A percentile compares a stretch with the other conserved stretches of the same genome.
Evolutionary conservation across 1,140 invertebrate species (phyloP).

Genomic region (Habropoda laboriosa): DNA sequence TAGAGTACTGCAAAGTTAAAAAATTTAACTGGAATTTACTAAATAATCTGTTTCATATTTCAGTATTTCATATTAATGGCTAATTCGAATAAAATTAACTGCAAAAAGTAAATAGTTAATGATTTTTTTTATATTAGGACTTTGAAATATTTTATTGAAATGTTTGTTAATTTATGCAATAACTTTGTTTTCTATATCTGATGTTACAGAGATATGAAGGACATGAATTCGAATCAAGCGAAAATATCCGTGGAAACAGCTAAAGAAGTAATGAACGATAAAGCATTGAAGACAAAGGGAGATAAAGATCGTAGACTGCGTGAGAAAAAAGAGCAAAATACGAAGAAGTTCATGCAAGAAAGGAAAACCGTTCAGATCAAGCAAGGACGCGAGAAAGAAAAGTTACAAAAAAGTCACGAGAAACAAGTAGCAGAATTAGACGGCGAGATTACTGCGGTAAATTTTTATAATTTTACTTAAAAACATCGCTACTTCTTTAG

Average conservation of each 20-base stretch:
- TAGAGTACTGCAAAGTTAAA: too few relatives aligned
- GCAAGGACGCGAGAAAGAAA: constrained; percentile 96
- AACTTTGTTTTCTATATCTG: neutral
- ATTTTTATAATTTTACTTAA: constrained; percentile 57
- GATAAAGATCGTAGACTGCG: constrained; percentile 96
- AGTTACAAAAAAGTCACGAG: constrained; percentile 93
- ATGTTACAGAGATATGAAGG: constrained; percentile 92
- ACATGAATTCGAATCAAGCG: constrained; percentile 97
- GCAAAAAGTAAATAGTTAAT: too few relatives aligned
- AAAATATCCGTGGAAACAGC: constrained; percentile 98
- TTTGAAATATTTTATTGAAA: too few relatives aligned
- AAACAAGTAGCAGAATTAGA: constrained; percentile 94
- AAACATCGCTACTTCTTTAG: neutral
- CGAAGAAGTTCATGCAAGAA: constrained; percentile 99
- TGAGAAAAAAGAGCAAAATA: constrained; percentile 99
- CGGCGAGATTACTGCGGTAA: constrained; percentile 93
- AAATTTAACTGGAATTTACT: too few relatives aligned
- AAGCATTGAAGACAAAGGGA: constrained; percentile 98
- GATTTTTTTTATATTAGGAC: too few relatives aligned
- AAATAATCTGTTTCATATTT: too few relatives aligned
- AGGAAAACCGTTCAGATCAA: constrained; percentile 94
- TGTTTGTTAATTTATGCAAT: neutral
- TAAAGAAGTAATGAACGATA: constrained; percentile 97
- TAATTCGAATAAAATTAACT: too few relatives aligned
- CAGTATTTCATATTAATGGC: too few relatives aligned